phyloP scores from a whole-genome alignment of 2,113 vertebrate genomes.

The Cyprinodon tularosa region DNA sequence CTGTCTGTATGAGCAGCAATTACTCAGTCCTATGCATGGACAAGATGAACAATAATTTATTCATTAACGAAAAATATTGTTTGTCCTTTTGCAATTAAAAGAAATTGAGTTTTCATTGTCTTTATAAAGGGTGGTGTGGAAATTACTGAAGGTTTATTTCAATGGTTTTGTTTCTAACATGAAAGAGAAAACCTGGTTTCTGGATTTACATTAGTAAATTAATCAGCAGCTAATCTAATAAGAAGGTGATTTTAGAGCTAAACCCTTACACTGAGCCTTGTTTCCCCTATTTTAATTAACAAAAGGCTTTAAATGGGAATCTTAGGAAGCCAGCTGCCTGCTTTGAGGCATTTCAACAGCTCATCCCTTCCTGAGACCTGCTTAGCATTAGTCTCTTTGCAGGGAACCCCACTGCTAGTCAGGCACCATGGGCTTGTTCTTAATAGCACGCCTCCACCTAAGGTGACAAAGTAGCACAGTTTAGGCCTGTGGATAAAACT shows the following conservation, averaged over 20 bases:
- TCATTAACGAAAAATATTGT: not conserved
- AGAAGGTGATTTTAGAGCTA: constrained; percentile 53
- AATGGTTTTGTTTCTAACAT: constrained; percentile 10
- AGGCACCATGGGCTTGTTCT: constrained; percentile 38
- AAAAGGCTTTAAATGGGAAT: constrained; percentile 55
- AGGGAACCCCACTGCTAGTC: constrained; percentile 44
- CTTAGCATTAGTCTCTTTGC: constrained; percentile 65
- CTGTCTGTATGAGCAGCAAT: constrained; percentile 21
- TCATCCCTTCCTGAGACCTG: constrained; percentile 54
- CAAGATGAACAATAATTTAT: not conserved
- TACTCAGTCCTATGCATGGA: not conserved
- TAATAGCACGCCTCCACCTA: constrained; percentile 52
- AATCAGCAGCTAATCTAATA: constrained; percentile 70
- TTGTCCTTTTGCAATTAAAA: not conserved
- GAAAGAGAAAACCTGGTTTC: constrained; percentile 9
- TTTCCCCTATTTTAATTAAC: constrained; percentile 73
- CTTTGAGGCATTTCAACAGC: constrained; percentile 58
- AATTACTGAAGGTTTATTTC: constrained; percentile 5
- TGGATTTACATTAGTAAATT: constrained; percentile 41
- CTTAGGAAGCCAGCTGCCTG: constrained; percentile 63
- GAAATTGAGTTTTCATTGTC: not conserved
- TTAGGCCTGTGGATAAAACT: constrained; percentile 45
- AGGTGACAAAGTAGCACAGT: constrained; percentile 59
- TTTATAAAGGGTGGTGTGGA: not conserved
- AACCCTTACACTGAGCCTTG: constrained; percentile 64